These are phyloP conservation scores for Caracal caracal DNA, from an alignment of 2,113 vertebrate species.

Conservation along the genomic window DNA sequence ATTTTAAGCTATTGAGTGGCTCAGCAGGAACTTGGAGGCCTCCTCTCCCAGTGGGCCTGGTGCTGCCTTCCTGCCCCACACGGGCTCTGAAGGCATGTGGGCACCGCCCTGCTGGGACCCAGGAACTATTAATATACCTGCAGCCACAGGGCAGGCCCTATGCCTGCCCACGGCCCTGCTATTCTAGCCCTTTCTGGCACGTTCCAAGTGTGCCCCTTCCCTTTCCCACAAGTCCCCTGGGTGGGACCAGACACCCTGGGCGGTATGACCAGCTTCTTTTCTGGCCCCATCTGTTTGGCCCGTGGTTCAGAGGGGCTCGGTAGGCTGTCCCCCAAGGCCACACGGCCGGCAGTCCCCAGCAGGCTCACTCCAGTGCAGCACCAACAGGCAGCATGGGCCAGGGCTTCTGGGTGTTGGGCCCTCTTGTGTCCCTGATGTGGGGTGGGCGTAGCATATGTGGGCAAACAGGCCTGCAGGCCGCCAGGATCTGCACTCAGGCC, in stretches of 20 bases:
- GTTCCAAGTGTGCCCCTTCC: background rate
- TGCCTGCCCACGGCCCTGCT: background rate
- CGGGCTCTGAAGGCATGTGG: constrained; percentile 41
- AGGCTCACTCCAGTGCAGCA: background rate
- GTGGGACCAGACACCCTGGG: background rate
- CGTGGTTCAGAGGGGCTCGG: background rate
- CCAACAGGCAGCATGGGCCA: background rate
- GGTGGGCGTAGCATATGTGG: background rate
- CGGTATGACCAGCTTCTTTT: background rate
- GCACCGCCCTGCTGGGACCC: constrained; percentile 18
- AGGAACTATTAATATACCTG: constrained; percentile 78
- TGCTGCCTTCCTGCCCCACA: constrained; percentile 27
- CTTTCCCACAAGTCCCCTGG: background rate
- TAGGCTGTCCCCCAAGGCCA: background rate
- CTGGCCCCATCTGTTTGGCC: background rate
- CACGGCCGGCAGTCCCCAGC: background rate
- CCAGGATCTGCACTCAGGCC: background rate
- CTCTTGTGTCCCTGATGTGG: fast-evolving
- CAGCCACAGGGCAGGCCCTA: background rate
- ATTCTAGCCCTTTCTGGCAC: background rate
- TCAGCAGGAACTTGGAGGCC: constrained; percentile 72
- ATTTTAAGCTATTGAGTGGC: constrained; percentile 78
- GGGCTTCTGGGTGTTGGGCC: background rate
- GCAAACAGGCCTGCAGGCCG: background rate
- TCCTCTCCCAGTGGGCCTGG: background rate